Evolutionary conservation across 2,113 vertebrate species (phyloP).

Genomic region (Scatophagus argus): DNA sequence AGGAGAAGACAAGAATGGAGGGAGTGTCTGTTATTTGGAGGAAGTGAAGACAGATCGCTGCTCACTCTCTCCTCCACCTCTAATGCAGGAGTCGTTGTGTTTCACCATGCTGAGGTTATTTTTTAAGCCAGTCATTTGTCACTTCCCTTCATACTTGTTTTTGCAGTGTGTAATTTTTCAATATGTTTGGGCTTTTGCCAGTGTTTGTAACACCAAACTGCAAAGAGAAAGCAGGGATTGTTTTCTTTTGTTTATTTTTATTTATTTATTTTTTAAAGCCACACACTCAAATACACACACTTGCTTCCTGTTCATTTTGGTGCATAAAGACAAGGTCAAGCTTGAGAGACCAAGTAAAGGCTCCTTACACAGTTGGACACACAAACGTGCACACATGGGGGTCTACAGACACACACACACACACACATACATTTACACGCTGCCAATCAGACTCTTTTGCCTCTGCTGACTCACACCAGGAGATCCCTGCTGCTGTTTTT

Average conservation of each 20-base stretch:
- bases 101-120: slow-evolving; percentile 40
- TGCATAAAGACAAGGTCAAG: slow-evolving; percentile 34
- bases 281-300: not conserved
- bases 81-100: slow-evolving; percentile 10
- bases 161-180: slow-evolving; percentile 47
- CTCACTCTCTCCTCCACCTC: slow-evolving; percentile 19
- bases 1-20: slow-evolving; percentile 16
- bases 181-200: slow-evolving; percentile 43
- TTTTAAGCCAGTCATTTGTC: slow-evolving; percentile 54
- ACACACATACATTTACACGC: not conserved
- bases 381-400: slow-evolving; percentile 2
- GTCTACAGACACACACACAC: slow-evolving; percentile 17
- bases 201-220: slow-evolving; percentile 44
- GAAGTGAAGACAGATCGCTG: slow-evolving; percentile 11
- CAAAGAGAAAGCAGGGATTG: slow-evolving; percentile 11
- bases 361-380: slow-evolving; percentile 23
- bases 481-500: slow-evolving; percentile 58
- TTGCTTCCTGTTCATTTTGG: slow-evolving; percentile 39
- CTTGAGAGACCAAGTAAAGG: slow-evolving; percentile 42
- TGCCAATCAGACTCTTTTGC: slow-evolving; percentile 59
- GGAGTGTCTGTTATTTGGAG: slow-evolving; percentile 19
- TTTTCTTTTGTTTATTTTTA: slow-evolving; percentile 9
- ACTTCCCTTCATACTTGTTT: slow-evolving; percentile 43
- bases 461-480: slow-evolving; percentile 62
- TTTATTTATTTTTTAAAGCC: not conserved